A percentile compares a stretch with the other conserved stretches of the same genome.
Evolutionary conservation across 1,140 invertebrate species (phyloP).

Genomic region (Aethina tumida): DNA sequence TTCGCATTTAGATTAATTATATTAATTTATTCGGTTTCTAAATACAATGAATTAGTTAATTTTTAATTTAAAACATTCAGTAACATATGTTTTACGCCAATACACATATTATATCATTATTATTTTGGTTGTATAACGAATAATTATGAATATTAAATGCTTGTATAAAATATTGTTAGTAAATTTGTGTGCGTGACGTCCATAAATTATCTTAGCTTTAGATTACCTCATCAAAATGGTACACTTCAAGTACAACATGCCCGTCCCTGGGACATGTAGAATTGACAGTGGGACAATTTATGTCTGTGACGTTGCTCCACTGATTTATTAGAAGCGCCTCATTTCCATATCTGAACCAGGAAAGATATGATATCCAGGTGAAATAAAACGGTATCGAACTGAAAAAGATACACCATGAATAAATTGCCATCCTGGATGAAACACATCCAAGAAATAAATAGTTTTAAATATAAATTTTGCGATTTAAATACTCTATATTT

Average conservation of each 20-base stretch:
- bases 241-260: conserved; percentile 62
- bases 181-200: no score
- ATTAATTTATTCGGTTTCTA: no score
- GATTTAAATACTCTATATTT: not conserved
- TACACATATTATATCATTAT: no score
- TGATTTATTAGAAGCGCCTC: conserved; percentile 91
- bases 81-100: no score
- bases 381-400: conserved; percentile 83
- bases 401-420: no score
- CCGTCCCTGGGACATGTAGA: conserved; percentile 67
- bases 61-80: no score
- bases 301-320: conserved; percentile 67
- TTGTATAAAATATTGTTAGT: no score
- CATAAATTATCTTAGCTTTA: no score
- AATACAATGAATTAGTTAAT: no score
- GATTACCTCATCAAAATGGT: conserved; percentile 69
- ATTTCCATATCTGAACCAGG: conserved; percentile 93
- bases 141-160: no score
- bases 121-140: no score
- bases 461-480: not conserved
- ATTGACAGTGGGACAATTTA: conserved; percentile 58
- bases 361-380: conserved; percentile 84
- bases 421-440: not conserved
- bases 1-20: no score
- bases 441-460: not conserved